Base-by-base conservation (phyloP, 2,113 vertebrate genomes). In the Crotalus horridus region DNA sequence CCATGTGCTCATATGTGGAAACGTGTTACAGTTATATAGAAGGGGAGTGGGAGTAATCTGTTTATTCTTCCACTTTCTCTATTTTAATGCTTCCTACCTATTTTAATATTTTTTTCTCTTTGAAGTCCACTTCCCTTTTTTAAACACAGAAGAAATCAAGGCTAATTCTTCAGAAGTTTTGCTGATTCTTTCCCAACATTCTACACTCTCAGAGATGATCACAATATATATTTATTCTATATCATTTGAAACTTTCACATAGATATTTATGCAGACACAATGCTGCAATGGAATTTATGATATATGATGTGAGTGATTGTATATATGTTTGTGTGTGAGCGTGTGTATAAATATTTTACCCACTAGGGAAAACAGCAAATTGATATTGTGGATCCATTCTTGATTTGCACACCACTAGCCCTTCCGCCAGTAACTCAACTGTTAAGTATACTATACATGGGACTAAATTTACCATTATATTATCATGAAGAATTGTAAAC, bases 371-470 rank as follows among this genome's bases (percentile, higher is more conserved):
- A 74, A 81, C 33, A 81, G 33, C 17, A 39, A 81, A 81, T 7
- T 81, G n/a, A 81, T 20, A 81, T 39, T 81, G 33, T 15, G 12
- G 64, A n/a, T 39, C 69, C 69, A 39, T 92, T 21, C 33, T 95
- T 94, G 90, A 94, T 95, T 89, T 92, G 61, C 95, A 11, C 8
- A 39, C 29, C 13, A 85, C 24, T 33, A 58, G 3, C 6, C 59
- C 12, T 64, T 29, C 29, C 0, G 0, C 8, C 0, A 0, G 88
- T 93, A 26, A 85, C 56, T 46, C 51, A 90, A 93, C 58, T 91
- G 48, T 61, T 61, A 86, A 48, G 89, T 43, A 87, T 93, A 29
- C 21, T 90, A 90, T 93, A 59, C 11, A 54, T 46, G 88, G 88
- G 4, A 46, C 46, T 91, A 93, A 15, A 2, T 91, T 5, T 0